Conservation (phyloP, 2,797 vertebrate genomes). For the Siniperca undulata region DNA sequence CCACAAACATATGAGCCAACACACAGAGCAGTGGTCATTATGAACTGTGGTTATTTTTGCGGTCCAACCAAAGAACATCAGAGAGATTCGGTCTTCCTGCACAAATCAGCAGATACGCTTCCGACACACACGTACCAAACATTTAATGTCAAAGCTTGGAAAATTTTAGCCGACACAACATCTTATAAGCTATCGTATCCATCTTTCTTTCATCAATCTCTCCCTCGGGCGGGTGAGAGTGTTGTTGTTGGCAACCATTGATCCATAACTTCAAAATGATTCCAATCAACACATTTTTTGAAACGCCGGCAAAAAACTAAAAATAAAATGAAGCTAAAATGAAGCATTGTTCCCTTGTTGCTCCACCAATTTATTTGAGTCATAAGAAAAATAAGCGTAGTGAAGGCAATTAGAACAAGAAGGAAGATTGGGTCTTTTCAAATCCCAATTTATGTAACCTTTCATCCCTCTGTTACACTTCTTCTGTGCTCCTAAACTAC, state of each 20-base stretch:
- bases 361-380: background rate
- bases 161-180: slow-evolving; percentile 31
- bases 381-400: slow-evolving; percentile 3
- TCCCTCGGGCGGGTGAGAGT: background rate
- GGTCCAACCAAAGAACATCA: background rate
- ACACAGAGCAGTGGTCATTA: slow-evolving; percentile 19
- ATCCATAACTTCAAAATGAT: slow-evolving; percentile 41
- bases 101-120: slow-evolving; percentile 30
- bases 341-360: background rate
- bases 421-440: background rate
- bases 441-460: background rate
- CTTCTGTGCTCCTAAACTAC: background rate
- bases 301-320: slow-evolving; percentile 3
- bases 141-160: slow-evolving; percentile 17
- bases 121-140: slow-evolving; percentile 1
- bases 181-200: slow-evolving; percentile 21
- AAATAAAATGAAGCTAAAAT: slow-evolving; percentile 3
- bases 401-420: background rate
- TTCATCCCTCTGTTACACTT: background rate
- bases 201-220: slow-evolving; percentile 26
- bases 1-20: slow-evolving; percentile 45
- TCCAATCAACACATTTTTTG: slow-evolving; percentile 35
- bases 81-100: slow-evolving; percentile 8
- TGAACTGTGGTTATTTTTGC: slow-evolving; percentile 24
- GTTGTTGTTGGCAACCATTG: slow-evolving; percentile 42